Base-by-base conservation (phyloP, 2,888 invertebrate genomes). In the Limenitis camilla region DNA sequence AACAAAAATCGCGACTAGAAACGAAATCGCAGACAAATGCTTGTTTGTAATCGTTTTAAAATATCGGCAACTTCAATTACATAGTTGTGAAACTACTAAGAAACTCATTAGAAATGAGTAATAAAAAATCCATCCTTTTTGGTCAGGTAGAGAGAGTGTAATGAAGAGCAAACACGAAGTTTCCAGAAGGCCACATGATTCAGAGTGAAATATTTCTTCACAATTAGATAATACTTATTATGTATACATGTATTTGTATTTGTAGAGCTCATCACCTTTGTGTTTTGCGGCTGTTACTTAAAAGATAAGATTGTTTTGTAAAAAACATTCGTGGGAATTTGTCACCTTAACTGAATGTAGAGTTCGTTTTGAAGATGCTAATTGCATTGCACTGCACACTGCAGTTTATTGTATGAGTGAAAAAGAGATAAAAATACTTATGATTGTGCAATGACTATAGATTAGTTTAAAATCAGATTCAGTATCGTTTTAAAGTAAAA, bases 201-300 rank as follows among this genome's bases (percentile, higher is more conserved):
- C 43, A 29, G 19, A 28, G 31, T 11, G 11, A 39, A 46, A 42
- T 10, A 38, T 41, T 53, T 41, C 5, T 10, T 30, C 40, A 33
- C n/a, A 29, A 32, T 31, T 10, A 36, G 36, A 45, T 30, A 40
- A 40, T 8, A 4, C 32, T 19, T 4, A 6, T 32, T 42, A 36
- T 36, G 36, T 39, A 36, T 29, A 27, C 8, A 8, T 35, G 31
- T 28, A 40, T 48, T 40, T n/a, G n/a, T n/a, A 35, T 51, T 51
- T 32, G 10, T 39, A 11, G 33, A 46, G 35, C 35, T 48, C 47
- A 51, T 33, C 36, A 45, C 31, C n/a, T 47, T 43, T 49, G 35
- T 49, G 10, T 39, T 11, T 7, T 38, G 43, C 40, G 42, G 42
- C 30, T 9, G 5, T 6, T 35, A 28, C 10, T 4, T 35, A 35